Evolutionary conservation across 2,113 vertebrate genomes (phyloP).

Genomic region (Tauraco erythrolophus): DNA sequence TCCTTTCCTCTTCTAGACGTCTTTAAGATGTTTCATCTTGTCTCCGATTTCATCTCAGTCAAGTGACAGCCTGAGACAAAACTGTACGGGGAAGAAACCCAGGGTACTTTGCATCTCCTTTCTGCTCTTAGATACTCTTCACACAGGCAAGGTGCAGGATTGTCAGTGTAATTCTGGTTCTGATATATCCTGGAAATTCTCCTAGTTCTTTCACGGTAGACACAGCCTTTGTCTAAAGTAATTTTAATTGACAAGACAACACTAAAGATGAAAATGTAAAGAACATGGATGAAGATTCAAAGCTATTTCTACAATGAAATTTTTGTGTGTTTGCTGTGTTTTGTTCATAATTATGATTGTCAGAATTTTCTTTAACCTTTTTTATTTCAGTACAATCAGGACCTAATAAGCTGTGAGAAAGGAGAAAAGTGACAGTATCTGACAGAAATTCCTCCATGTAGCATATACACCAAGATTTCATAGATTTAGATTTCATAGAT

Average conservation of each 20-base stretch:
- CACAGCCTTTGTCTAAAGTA: background rate
- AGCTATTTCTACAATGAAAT: background rate
- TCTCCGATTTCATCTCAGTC: background rate
- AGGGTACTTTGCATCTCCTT: background rate
- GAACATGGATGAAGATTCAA: background rate
- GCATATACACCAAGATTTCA: background rate
- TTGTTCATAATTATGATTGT: background rate
- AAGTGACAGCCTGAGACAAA: background rate
- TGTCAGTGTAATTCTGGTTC: background rate
- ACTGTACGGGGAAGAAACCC: background rate
- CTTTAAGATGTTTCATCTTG: background rate
- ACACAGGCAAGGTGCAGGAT: background rate
- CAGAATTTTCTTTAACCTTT: background rate
- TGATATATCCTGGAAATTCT: slow-evolving; percentile 8
- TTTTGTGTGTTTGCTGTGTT: background rate
- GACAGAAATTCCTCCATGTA: background rate
- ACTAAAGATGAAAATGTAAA: background rate
- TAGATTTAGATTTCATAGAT: no score
- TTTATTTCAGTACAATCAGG: background rate
- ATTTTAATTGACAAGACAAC: background rate
- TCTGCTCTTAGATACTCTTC: background rate
- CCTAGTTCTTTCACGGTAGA: background rate
- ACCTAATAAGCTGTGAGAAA: background rate
- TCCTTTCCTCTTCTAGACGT: background rate
- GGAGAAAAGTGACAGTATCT: background rate